Evolutionary conservation across 2,797 vertebrate genomes (phyloP).

Genomic region (Loris lydekkerianus): DNA sequence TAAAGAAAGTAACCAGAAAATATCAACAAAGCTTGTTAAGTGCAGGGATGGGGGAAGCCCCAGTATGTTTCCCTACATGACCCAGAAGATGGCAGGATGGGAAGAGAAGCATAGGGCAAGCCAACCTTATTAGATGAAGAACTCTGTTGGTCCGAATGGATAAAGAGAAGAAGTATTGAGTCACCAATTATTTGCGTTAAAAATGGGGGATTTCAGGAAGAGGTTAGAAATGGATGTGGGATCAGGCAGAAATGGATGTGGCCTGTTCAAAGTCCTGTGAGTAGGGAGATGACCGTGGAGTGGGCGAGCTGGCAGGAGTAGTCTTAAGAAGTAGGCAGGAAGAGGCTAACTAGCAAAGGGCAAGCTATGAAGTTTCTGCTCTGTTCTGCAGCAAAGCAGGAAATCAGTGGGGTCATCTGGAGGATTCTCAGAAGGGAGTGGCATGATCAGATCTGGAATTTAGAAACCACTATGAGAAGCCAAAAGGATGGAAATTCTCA

Average conservation of each 20-base stretch:
- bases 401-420: not conserved
- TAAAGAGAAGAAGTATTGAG: not conserved
- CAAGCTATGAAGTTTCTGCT: not conserved
- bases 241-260: not conserved
- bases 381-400: not conserved
- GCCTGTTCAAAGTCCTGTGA: not conserved
- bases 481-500: not conserved
- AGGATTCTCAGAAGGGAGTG: not conserved
- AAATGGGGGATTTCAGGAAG: not conserved
- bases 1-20: not conserved
- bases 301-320: not conserved
- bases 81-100: not conserved
- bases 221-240: too few species aligned
- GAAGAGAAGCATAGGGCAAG: not conserved
- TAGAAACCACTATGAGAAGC: not conserved
- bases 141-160: not conserved
- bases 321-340: not conserved
- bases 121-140: not conserved
- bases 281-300: fast-evolving
- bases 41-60: not conserved
- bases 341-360: not conserved
- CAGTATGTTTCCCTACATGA: not conserved
- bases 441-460: not conserved
- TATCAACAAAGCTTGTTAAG: not conserved
- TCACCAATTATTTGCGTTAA: not conserved